Base-by-base conservation (phyloP, 2,113 vertebrate species). In the Lampris incognitus region DNA sequence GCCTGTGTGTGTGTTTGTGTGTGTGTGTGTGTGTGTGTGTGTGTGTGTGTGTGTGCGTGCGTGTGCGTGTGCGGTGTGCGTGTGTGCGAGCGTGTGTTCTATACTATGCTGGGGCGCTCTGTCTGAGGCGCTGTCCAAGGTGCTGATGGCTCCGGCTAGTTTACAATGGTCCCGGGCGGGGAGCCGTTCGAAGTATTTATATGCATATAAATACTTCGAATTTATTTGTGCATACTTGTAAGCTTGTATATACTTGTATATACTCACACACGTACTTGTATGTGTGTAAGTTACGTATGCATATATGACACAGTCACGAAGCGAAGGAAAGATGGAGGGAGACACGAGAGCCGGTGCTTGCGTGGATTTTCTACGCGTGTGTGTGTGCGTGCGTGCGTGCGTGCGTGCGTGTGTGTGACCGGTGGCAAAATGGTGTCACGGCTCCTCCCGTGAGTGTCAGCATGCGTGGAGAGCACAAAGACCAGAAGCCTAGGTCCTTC, bases 341-440 rank as follows among this genome's bases (percentile, higher is more conserved):
- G 40, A 41, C 5, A 13, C 39, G 57, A 39, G 57, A 39, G 57
- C 39, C 36, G 38, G 72, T 40, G 54, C 49, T 42, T 37, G 44
- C 44, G 39, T 49, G 24, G 46, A 13, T 9, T 41, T 41, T 64
- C 42, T 36, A 44, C 48, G 11, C 11, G 13, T 64, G 11, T 59
- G 24, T 59, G 7, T 3, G 50, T 49, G 50, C 56, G 74, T 67
- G 49, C 40, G 6, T 13, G 52, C 37, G 1, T 38, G 61, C 10
- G 55, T 61, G 41, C 8, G 42, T 39, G 62, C 4, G 64, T 72
- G 75, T 75, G 78, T 41, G 74, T 69, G 67, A 46, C 65, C 41
- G 48, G 73, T 85, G 85, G 82, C 85, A 88, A 89, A 92, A 88
- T 76, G 69, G 85, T 87, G 88, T 88, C 81, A 83, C 37, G 66